Base-by-base conservation (phyloP, 92 coral and sea anemone genomes). In the Anthopleura xanthogrammica region DNA sequence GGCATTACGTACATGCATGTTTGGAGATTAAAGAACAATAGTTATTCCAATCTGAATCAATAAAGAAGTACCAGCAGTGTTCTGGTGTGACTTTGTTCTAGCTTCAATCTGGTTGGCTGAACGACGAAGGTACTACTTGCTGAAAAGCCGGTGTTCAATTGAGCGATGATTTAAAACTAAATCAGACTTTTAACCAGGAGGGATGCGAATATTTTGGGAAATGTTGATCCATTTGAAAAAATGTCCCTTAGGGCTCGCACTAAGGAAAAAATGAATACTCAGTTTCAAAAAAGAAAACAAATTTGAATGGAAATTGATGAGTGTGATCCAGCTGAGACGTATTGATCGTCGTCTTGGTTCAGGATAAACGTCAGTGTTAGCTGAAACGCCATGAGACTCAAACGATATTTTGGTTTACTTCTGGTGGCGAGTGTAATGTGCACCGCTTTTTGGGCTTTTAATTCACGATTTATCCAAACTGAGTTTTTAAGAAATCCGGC, bases 331-430 rank as follows among this genome's bases (percentile, higher is more conserved):
- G 42, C 42, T 1, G 23, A 12, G 42, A 9, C 11, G 74, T 9
- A 4, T 4, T 62, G 74, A n/a, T 23, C 42, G 74, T 22, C 9
- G 74, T 22, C 41, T 23, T 24, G 16, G 40, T 24, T 24, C 42
- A 68, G 36, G 43, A 20, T 0, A 29, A 29, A 29, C 36, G 1
- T 29, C 36, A 29, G 36, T 29, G 36, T 29, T 29, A 29, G 36
- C 8, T 68, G 29, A 68, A 36, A n/a, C 65, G 80, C 24, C 60
- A 77, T 77, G 80, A 77, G n/a, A 22, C 52, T 77, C 36, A 22
- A 77, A 17, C 43, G 40, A 13, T 77, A 52, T 50, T 77, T 77
- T 77, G 80, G 80, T 5, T 6, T 52, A 20, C 80, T 77, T 4
- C 12, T 77, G 7, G 40, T 77, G 16, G 58, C 60, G 19, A 77